Conservation (phyloP, 2,797 vertebrate genomes). For the Channallabes apus region DNA sequence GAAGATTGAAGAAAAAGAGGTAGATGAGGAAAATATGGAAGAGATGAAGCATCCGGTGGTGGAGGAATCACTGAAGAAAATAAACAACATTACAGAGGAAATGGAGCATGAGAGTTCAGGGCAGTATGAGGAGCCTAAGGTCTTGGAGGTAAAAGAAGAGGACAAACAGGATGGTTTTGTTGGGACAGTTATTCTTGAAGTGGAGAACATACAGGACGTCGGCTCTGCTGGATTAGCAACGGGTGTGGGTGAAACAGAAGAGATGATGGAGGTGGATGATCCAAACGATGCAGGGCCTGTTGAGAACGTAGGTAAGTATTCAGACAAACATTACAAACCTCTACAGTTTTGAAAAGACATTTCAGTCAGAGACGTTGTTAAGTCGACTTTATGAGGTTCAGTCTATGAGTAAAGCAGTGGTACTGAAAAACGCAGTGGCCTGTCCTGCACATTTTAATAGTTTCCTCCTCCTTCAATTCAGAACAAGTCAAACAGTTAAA, state of each 20-base stretch:
- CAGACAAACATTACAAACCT: not conserved
- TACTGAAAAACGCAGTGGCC: too few species aligned
- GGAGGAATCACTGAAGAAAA: not conserved
- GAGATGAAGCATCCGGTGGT: not conserved
- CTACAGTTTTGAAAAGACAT: not conserved
- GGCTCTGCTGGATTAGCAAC: not conserved
- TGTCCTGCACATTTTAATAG: too few species aligned
- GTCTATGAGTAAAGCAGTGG: not conserved
- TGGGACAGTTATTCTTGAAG: not conserved
- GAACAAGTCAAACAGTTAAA: too few species aligned
- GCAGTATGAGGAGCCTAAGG: not conserved
- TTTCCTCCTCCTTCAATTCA: too few species aligned
- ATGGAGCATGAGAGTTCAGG: not conserved
- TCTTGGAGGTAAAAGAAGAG: not conserved
- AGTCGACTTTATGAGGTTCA: not conserved
- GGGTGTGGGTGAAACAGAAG: constrained; percentile 39
- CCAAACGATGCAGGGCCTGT: constrained; percentile 2
- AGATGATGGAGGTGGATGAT: constrained; percentile 2
- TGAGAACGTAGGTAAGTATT: constrained; percentile 15
- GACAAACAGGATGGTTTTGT: not conserved
- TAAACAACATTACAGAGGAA: not conserved
- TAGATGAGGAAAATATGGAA: not conserved
- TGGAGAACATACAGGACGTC: not conserved
- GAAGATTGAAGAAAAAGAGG: not conserved
- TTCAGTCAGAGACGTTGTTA: not conserved